Percentiles rank a stretch among this genome's conserved stretches.
phyloP scores from a whole-genome alignment of 2,888 invertebrate species.

The Gonocerus acuteangulatus region DNA sequence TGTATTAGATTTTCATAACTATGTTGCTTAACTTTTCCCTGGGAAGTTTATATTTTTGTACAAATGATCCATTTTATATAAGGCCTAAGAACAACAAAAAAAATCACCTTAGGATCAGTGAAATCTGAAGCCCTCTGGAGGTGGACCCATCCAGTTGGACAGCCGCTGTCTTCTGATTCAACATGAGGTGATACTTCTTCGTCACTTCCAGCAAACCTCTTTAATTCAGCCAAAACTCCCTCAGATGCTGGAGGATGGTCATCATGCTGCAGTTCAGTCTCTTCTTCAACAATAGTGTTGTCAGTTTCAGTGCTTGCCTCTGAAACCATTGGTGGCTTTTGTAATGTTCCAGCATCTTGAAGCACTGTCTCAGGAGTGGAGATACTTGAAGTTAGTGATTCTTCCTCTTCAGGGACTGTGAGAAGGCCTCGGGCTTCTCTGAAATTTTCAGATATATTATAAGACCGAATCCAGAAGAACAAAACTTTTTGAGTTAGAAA shows the following conservation, averaged over 20 bases:
- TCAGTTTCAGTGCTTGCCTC: constrained; percentile 4
- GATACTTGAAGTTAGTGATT: constrained; percentile 57
- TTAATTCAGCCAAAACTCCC: constrained; percentile 57
- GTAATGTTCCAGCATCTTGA: constrained; percentile 4
- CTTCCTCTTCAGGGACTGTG: constrained; percentile 58
- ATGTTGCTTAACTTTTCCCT: no score
- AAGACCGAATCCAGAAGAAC: no score
- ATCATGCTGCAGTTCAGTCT: neutral
- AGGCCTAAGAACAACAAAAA: no score
- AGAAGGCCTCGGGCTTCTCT: constrained; percentile 44
- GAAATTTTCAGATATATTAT: no score
- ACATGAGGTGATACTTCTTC: constrained; percentile 19
- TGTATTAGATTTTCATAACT: no score
- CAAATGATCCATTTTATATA: no score
- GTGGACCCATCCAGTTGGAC: constrained; percentile 71
- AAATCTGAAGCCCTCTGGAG: constrained; percentile 69
- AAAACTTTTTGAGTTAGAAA: no score
- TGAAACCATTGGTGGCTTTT: neutral
- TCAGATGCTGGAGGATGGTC: neutral
- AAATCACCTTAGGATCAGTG: constrained; percentile 64
- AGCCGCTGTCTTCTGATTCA: constrained; percentile 52
- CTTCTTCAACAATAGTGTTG: neutral
- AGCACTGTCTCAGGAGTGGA: constrained; percentile 56
- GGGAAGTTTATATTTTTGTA: no score
- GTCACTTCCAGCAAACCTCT: constrained; percentile 47